A percentile compares a stretch with the other conserved stretches of the same genome.
Conservation (phyloP, 1,140 invertebrate species). For the Drosophila setifemur region DNA sequence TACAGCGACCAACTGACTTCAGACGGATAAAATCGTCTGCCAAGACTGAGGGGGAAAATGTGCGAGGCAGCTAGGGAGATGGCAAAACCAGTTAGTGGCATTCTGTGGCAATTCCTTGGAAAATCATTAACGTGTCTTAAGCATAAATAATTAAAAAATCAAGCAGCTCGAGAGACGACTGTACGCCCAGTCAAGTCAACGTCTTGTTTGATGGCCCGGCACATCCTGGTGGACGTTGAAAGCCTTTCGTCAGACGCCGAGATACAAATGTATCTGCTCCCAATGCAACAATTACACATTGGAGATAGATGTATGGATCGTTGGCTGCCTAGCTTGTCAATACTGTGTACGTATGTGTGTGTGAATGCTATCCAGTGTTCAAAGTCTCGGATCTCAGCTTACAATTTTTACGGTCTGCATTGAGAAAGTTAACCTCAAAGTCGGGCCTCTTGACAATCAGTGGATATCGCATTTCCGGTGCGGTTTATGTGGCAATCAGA, state of each 20-base stretch:
- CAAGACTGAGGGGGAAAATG: background rate
- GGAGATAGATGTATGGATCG: conserved; percentile 29
- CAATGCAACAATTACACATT: conserved; percentile 54
- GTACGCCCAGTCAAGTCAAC: conserved; percentile 28
- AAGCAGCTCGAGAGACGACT: conserved; percentile 33
- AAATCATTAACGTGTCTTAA: conserved; percentile 79
- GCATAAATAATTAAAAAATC: conserved; percentile 78
- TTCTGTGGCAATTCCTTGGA: conserved; percentile 59
- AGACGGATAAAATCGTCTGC: conserved; percentile 12
- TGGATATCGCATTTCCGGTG: conserved; percentile 72
- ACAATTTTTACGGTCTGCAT: conserved; percentile 52
- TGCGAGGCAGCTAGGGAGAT: conserved; percentile 6
- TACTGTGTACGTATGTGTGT: conserved; percentile 50
- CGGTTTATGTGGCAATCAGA: conserved; percentile 62
- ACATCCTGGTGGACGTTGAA: conserved; percentile 56
- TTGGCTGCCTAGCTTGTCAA: conserved; percentile 52
- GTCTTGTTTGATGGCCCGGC: conserved; percentile 36
- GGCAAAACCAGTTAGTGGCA: conserved; percentile 40
- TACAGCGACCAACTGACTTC: conserved; percentile 23
- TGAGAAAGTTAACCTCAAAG: conserved; percentile 55
- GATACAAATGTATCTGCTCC: conserved; percentile 46
- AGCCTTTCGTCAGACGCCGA: conserved; percentile 30
- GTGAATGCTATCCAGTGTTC: conserved; percentile 30
- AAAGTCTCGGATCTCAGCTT: conserved; percentile 46
- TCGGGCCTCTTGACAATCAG: conserved; percentile 16